phyloP scores from a whole-genome alignment of 2,113 vertebrate species.

The Raja brachyura region DNA sequence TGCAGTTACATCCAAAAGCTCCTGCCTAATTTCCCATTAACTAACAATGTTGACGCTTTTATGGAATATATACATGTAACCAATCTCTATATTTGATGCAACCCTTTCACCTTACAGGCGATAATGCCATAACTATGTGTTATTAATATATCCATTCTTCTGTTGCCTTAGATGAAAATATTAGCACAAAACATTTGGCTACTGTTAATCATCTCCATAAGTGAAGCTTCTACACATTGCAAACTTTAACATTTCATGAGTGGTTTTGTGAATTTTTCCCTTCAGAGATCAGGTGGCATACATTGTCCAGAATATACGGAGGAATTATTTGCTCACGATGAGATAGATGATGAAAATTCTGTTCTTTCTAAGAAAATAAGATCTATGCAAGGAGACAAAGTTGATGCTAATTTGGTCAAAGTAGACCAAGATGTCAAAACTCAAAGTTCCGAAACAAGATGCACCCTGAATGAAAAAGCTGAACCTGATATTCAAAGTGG shows the following conservation, averaged over 20 bases:
- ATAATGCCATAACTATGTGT: not conserved
- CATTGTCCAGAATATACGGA: conserved; percentile 72
- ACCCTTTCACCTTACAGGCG: not conserved
- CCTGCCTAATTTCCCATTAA: too few species aligned
- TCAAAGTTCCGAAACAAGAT: not conserved
- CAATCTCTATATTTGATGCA: too few species aligned
- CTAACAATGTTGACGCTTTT: too few species aligned
- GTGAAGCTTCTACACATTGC: not conserved
- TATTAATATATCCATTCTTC: not conserved
- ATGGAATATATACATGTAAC: too few species aligned
- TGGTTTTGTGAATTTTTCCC: not conserved
- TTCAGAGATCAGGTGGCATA: not conserved
- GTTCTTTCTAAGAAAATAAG: not conserved
- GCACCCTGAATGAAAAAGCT: not conserved
- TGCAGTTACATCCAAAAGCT: too few species aligned
- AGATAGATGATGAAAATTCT: conserved; percentile 74
- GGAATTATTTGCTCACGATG: conserved; percentile 85
- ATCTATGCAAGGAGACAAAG: conserved; percentile 46
- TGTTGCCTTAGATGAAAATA: not conserved
- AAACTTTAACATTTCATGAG: not conserved
- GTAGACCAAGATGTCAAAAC: conserved; percentile 42
- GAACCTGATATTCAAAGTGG: not conserved
- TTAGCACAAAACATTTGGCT: not conserved
- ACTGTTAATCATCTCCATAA: not conserved
- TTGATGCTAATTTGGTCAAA: conserved; percentile 44